phyloP scores from a whole-genome alignment of 1,140 invertebrate genomes.

The Brachionus calyciflorus region DNA sequence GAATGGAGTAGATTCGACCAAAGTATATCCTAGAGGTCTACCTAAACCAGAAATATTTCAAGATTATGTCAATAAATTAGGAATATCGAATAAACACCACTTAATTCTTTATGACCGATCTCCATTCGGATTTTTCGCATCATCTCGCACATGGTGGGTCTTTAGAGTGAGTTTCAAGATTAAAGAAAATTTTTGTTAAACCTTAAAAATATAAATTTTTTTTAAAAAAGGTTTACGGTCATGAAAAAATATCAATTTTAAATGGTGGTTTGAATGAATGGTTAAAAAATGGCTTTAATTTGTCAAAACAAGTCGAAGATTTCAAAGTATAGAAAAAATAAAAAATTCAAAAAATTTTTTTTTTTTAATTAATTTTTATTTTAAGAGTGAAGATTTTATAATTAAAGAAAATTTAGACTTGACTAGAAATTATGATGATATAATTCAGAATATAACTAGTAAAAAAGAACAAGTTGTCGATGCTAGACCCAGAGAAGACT shows the following conservation, averaged over 20 bases:
- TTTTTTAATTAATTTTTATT: constrained; percentile 2
- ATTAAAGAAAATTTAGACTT: background rate
- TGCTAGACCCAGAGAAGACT: background rate
- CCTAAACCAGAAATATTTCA: constrained; percentile 50
- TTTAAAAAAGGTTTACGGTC: constrained; percentile 48
- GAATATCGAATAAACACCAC: constrained; percentile 49
- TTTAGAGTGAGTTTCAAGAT: constrained; percentile 23
- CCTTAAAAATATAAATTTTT: background rate
- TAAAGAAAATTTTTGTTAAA: background rate
- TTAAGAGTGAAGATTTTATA: constrained; percentile 28
- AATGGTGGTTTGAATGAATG: constrained; percentile 51
- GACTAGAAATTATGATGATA: constrained; percentile 20
- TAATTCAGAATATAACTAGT: background rate
- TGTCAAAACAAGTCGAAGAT: background rate
- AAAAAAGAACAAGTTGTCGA: constrained; percentile 26
- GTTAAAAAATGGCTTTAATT: constrained; percentile 14
- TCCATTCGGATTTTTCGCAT: constrained; percentile 49
- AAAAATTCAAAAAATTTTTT: too few species aligned
- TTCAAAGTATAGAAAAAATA: background rate
- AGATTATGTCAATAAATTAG: constrained; percentile 46
- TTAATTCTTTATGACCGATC: constrained; percentile 50
- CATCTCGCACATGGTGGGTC: constrained; percentile 51
- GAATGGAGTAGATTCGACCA: background rate
- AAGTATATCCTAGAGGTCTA: constrained; percentile 50
- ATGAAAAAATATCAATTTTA: constrained; percentile 50